Base-by-base conservation (phyloP, 2,797 vertebrate genomes). In the Coregonus suidteri region DNA sequence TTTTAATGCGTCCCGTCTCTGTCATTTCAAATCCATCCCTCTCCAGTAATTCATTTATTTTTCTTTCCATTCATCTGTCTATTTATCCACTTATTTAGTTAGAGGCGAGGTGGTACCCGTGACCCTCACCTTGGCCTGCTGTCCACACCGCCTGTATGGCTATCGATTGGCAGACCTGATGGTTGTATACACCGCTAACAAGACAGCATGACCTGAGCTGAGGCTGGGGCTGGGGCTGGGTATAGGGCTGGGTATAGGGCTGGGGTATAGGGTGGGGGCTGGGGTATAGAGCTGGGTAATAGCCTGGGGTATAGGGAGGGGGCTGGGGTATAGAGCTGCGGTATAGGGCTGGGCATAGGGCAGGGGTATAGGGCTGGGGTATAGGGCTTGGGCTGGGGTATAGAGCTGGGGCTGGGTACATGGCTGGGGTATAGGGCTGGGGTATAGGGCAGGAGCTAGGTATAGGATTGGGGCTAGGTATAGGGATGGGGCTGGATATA, bases 131-230 rank as follows among this genome's bases (percentile, higher is more conserved):
- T 89, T 89, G 84, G 69, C 80, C 85, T 84, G 76, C 84, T 68
- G 77, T 89, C 83, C 83, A 85, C 79, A 89, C 88, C 85, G 88
- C 85, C 71, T 83, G 84, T 86, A 84, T 79, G 76, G 81, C 79
- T 93, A 94, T 94, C 89, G 91, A 93, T 93, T 83, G 75, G 59
- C n/a, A 76, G 71, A 73, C 81, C 87, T 78, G 75, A 87, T 77
- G 73, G 74, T 81, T 76, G 76, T 85, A 86, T 87, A 80, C 81
- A 66, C 73, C 51, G 79, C 86, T 92, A 93, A 93, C 85, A 77
- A 89, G 88, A 90, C 85, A 69, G 80, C 66, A 16, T 75, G 53
- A 78, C 71, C 53, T 64, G 66, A 72, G 52, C 71, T 70, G 70
- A 18, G 69, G 18, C 69, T 31, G 16, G 37, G 69, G 18, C 69